Conservation (phyloP, 1,140 invertebrate genomes). For the Pseudomyrmex sp. region DNA sequence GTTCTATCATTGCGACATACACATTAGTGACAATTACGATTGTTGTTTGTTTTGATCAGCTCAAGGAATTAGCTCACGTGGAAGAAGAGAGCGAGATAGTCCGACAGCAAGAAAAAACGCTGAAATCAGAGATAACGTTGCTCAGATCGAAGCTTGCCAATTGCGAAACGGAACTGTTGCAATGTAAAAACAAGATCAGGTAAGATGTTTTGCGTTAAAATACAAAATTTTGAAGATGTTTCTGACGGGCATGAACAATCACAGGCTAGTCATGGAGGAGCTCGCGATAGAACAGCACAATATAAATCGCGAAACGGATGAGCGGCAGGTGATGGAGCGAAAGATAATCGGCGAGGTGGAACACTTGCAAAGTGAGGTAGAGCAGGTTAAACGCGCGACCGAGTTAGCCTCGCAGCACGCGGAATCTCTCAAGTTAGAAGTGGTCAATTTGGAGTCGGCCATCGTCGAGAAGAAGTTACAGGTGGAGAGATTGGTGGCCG, state of each 20-base stretch:
- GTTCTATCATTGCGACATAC: not conserved
- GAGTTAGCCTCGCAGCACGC: slow-evolving; percentile 92
- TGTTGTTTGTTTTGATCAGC: slow-evolving; percentile 82
- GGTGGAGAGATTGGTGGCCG: slow-evolving; percentile 93
- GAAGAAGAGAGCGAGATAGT: slow-evolving; percentile 95
- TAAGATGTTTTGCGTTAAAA: slow-evolving; percentile 75
- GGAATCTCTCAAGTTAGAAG: slow-evolving; percentile 92
- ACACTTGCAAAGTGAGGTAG: slow-evolving; percentile 92
- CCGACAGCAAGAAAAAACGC: slow-evolving; percentile 94
- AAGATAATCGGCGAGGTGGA: slow-evolving; percentile 92
- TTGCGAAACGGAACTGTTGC: slow-evolving; percentile 94
- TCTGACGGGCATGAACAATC: slow-evolving; percentile 30
- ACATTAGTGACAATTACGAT: not conserved
- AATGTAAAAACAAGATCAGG: slow-evolving; percentile 95
- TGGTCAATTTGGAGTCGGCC: slow-evolving; percentile 90
- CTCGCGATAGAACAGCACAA: slow-evolving; percentile 86
- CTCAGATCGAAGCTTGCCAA: slow-evolving; percentile 93
- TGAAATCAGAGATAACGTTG: slow-evolving; percentile 93
- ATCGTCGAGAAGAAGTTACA: slow-evolving; percentile 94
- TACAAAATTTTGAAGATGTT: not conserved
- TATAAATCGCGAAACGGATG: slow-evolving; percentile 86
- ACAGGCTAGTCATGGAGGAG: slow-evolving; percentile 88
- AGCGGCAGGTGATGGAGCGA: slow-evolving; percentile 90
- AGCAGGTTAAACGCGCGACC: slow-evolving; percentile 92
- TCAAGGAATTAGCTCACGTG: slow-evolving; percentile 91